Evolutionary conservation across 2,113 vertebrate species (phyloP).

Genomic region (Ictalurus furcatus): DNA sequence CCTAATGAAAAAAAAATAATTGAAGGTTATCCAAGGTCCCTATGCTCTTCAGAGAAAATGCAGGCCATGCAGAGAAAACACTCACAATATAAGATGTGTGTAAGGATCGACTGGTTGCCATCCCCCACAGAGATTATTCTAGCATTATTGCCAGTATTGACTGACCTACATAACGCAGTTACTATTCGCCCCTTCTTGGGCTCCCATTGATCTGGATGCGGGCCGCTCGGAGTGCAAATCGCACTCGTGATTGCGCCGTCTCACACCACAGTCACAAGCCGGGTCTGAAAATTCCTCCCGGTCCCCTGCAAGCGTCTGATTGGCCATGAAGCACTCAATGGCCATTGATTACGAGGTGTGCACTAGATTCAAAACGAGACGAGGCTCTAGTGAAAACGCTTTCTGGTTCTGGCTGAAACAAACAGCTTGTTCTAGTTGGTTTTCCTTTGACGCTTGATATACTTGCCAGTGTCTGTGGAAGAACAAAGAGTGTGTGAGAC

Average conservation of each 20-base stretch:
- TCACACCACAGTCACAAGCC: slow-evolving; percentile 26
- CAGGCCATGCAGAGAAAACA: slow-evolving; percentile 35
- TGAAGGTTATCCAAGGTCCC: slow-evolving; percentile 24
- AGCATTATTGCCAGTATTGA: slow-evolving; percentile 56
- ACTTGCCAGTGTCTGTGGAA: neutral
- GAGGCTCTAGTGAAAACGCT: neutral
- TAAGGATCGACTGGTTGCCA: slow-evolving; percentile 41
- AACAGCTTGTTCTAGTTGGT: neutral
- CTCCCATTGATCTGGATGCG: slow-evolving; percentile 58
- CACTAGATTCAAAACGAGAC: slow-evolving; percentile 31
- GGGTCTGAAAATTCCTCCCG: slow-evolving; percentile 33
- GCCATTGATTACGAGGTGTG: slow-evolving; percentile 45
- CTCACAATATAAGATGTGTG: slow-evolving; percentile 39
- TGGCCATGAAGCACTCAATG: slow-evolving; percentile 40
- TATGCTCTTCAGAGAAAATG: neutral
- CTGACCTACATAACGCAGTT: slow-evolving; percentile 55
- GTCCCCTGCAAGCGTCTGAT: slow-evolving; percentile 29
- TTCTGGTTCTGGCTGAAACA: neutral
- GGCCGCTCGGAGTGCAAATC: slow-evolving; percentile 53
- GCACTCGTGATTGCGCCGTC: slow-evolving; percentile 54
- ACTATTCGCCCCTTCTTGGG: slow-evolving; percentile 50
- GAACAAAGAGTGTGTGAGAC: slow-evolving; percentile 5
- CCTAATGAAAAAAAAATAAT: neutral
- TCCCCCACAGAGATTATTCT: slow-evolving; percentile 52
- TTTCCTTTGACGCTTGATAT: slow-evolving; percentile 11